Base-by-base conservation (phyloP, 2,113 vertebrate species). In the Tachysurus fulvidraco region DNA sequence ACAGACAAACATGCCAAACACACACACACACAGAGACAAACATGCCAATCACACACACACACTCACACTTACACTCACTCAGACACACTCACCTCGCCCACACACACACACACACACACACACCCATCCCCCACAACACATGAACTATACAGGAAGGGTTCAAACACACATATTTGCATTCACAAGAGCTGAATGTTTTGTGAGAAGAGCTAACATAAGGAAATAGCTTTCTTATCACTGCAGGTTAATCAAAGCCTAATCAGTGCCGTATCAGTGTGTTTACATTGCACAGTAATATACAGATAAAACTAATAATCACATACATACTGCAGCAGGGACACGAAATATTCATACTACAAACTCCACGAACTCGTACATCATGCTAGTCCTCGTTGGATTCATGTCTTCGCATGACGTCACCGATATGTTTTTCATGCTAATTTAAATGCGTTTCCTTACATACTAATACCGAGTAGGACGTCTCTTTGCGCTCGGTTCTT, bases 91-190 rank as follows among this genome's bases (percentile, higher is more conserved):
- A 36, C 36, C 36, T 2, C 36, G 36, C 36, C 36, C 36, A 36
- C 36, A 36, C 36, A 36, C 36, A 36, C 36, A 67, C 36, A 36
- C 36, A 36, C 36, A 36, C 36, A 36, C 36, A 67, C 1, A 55
- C 60, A 55, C 60, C 73, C 74, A 67, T 19, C 74, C 60, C 60
- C 74, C 59, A 52, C n/a, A 80, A 77, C n/a, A 62, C 25, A 78
- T 41, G 50, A 36, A 46, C 73, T 65, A 6, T 52, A 64, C 60
- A 85, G 76, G 76, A 85, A 65, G 30, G 62, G 82, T 55, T 85
- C 30, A 80, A 77, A 78, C 21, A 78, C 55, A 73, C 23, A 36
- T 36, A 85, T 79, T 79, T 85, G 74, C 74, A 85, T 85, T 52
- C 36, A 46, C n/a, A n/a, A n/a, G 28, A 17, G 46, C 64, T 50